Evolutionary conservation across 2,888 invertebrate species (phyloP).

Genomic region (Apamea sordens): DNA sequence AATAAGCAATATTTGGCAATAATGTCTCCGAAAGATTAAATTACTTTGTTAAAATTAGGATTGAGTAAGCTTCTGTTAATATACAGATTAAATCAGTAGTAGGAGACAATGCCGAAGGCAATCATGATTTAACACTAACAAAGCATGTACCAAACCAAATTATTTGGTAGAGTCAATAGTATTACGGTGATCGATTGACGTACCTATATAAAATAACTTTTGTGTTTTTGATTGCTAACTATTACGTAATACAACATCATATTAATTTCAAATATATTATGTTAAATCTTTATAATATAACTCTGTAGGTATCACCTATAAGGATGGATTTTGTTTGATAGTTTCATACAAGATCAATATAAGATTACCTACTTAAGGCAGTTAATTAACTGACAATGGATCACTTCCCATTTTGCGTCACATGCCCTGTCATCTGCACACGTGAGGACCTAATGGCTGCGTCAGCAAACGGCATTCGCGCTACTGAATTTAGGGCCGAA

Average conservation of each 20-base stretch:
- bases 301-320: background rate
- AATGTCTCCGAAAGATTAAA: conserved; percentile 23
- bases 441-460: background rate
- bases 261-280: background rate
- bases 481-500: no score
- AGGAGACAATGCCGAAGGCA: conserved; percentile 8
- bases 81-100: conserved; percentile 37
- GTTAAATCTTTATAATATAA: background rate
- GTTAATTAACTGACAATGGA: no score
- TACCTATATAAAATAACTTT: background rate
- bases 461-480: background rate
- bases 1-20: conserved; percentile 13
- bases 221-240: background rate
- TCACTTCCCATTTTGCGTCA: no score
- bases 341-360: background rate
- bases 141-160: background rate
- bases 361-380: background rate
- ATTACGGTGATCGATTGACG: background rate
- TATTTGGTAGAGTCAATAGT: background rate
- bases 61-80: background rate
- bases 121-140: conserved; percentile 17
- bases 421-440: background rate
- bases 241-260: background rate
- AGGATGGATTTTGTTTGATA: background rate
- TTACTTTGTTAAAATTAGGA: conserved; percentile 5